phyloP scores from a whole-genome alignment of 2,888 invertebrate genomes.

The Gastrophysa polygoni region DNA sequence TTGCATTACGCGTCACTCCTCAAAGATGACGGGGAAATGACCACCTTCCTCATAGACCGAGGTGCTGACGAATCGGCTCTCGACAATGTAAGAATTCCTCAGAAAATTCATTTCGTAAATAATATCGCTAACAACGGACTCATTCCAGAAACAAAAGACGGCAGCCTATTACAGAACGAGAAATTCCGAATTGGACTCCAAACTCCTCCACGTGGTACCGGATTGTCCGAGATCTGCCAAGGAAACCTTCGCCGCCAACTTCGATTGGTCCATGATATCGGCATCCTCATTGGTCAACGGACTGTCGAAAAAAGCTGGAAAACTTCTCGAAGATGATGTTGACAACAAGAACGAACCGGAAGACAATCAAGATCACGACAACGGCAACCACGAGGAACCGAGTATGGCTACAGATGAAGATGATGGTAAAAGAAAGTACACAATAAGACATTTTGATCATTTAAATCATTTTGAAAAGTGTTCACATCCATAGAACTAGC shows the following conservation, averaged over 20 bases:
- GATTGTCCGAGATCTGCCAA: constrained; percentile 82
- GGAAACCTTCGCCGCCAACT: constrained; percentile 69
- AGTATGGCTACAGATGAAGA: background rate
- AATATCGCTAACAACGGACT: background rate
- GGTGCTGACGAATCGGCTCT: constrained; percentile 84
- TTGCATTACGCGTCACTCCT: constrained; percentile 86
- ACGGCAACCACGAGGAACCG: background rate
- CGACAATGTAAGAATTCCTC: constrained; percentile 73
- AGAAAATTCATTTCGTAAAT: background rate
- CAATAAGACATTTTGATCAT: background rate
- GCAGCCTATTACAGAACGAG: constrained; percentile 80
- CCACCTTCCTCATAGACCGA: constrained; percentile 75
- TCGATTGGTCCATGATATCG: constrained; percentile 75
- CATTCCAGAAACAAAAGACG: constrained; percentile 78
- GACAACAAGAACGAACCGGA: constrained; percentile 32
- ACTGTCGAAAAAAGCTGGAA: constrained; percentile 39
- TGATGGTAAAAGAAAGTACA: background rate
- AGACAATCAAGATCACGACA: constrained; percentile 29
- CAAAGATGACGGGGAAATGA: constrained; percentile 79
- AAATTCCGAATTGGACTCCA: constrained; percentile 77
- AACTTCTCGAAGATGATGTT: constrained; percentile 23
- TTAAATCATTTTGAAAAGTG: no score
- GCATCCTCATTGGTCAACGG: constrained; percentile 52
- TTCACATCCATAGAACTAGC: no score
- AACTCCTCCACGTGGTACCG: constrained; percentile 72